Base-by-base conservation (phyloP, 1,140 invertebrate genomes). In the Drosophila nannoptera region DNA sequence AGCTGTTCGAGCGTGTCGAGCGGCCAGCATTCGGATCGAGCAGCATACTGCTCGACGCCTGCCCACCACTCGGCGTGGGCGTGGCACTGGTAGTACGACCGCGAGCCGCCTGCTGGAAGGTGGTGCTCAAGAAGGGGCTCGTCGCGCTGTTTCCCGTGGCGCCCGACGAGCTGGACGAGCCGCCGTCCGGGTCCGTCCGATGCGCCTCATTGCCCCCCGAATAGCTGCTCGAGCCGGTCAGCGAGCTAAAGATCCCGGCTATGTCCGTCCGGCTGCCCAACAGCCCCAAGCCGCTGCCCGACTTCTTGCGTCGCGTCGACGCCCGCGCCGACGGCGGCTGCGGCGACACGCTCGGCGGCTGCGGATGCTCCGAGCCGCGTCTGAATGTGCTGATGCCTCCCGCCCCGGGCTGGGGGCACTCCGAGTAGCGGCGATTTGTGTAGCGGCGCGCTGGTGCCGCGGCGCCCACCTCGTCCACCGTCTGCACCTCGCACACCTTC, bases 401-500 rank as follows among this genome's bases (percentile, higher is more conserved):
- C 0, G 9, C 38, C 1, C 63, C 77, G 6, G 77, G 67, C 55
- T 75, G 81, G 0, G 92, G 91, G 62, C 94, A 94, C 73, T 95
- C 95, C 0, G 94, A 95, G 87, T 93, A 95, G 16, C 95, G 91
- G 12, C 94, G 91, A 14, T 92, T 92, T 0, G 91, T 92, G 78
- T 93, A 93, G 2, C 92, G 90, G 63, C 92, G 91, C 2, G 72
- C 80, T 4, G 91, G 88, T 32, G 89, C 89, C 1, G 90, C 91
- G 58, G 92, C 91, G 7, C 92, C 91, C 2, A 90, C 88, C 64
- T 94, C 93, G 66, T 95, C 94, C 2, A 95, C 76, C 0, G 94
- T 93, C 74, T 95, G 94, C 1, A 96, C 93, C 87, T 96, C 95
- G 84, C 94, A 95, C 1, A 96, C 93, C 64, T 93, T 93, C 87